Base-by-base conservation (phyloP, 2,888 invertebrate genomes). In the Amiota minor region DNA sequence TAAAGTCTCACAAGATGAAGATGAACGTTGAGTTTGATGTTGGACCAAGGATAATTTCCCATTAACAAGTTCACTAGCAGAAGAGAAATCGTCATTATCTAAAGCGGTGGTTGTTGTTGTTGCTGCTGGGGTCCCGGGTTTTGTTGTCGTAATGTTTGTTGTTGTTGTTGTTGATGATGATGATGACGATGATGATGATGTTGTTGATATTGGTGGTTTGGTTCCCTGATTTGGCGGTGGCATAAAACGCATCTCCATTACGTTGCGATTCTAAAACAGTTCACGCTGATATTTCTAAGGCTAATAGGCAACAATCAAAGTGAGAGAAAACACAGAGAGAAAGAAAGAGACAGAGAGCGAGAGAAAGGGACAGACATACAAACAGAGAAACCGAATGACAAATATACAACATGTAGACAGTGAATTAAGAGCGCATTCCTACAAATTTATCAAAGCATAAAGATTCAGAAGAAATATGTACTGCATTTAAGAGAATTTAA, bases 191-290 rank as follows among this genome's bases (percentile, higher is more conserved):
- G 76, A 14, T 49, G 68, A 8, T 16, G 64, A 62, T 45, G 70
- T 16, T 74, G 70, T 69, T 71, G 62, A 45, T 77, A 75, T 73
- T 64, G 65, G 71, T 76, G 74, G 67, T 75, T 65, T 16, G 74
- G 65, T 49, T 75, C 69, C 75, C 79, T 45, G 80, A 9, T 55
- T 50, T 73, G 74, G 46, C 72, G 73, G 76, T 64, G 81, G 88
- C 88, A 87, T 88, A 87, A 88, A 91, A 79, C 86, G 89, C 80
- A 86, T 87, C 88, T 86, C 89, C 90, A 87, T 89, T 81, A 89
- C 87, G 80, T 89, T 89, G 81, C 88, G 88, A 86, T 89, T 89
- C 89, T 89, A 88, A 82, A 89, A 89, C 87, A 88, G 79, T 84
- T 85, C 82, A 89, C 84, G 88, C 88, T 86, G 81, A 88, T 85